A percentile compares a stretch with the other conserved stretches of the same genome.
Conservation (phyloP, 2,797 vertebrate genomes). For the Chromobotia macracanthus region DNA sequence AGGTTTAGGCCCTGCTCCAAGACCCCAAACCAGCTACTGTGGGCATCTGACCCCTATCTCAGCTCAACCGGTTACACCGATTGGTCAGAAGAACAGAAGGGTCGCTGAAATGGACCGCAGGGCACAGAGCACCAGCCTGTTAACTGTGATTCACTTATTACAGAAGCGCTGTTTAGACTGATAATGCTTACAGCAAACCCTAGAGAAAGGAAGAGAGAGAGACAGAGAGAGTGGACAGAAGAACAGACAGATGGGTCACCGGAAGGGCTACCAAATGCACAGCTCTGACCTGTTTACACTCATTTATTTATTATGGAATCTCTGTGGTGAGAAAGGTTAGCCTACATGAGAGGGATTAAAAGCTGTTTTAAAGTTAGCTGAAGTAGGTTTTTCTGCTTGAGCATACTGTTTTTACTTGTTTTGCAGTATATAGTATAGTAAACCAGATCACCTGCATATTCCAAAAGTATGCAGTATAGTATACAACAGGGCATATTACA, state of each 20-base stretch:
- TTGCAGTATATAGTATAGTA: too few relatives aligned
- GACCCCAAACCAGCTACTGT: slow-evolving; percentile 51
- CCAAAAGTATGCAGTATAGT: too few relatives aligned
- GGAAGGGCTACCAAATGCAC: slow-evolving; percentile 41
- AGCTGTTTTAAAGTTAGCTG: neutral
- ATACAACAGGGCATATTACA: too few relatives aligned
- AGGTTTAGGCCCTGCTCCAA: slow-evolving; percentile 56
- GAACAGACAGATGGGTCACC: slow-evolving; percentile 43
- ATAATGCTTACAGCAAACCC: slow-evolving; percentile 30
- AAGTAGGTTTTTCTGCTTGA: too few relatives aligned
- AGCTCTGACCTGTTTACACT: slow-evolving; percentile 43
- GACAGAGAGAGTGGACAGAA: slow-evolving; percentile 12
- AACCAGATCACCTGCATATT: too few relatives aligned
- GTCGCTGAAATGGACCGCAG: slow-evolving; percentile 33
- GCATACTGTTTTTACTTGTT: too few relatives aligned
- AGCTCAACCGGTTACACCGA: slow-evolving; percentile 40
- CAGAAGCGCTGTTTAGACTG: slow-evolving; percentile 34
- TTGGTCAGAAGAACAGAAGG: slow-evolving; percentile 48
- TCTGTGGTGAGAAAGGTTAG: neutral
- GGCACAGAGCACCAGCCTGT: slow-evolving; percentile 33
- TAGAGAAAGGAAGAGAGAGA: slow-evolving; percentile 2
- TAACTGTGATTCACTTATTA: slow-evolving; percentile 45
- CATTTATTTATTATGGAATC: slow-evolving; percentile 20
- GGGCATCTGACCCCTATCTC: slow-evolving; percentile 44
- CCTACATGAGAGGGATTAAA: too few relatives aligned